phyloP scores from a whole-genome alignment of 2,888 invertebrate species.

The Leucophora obtusa region DNA sequence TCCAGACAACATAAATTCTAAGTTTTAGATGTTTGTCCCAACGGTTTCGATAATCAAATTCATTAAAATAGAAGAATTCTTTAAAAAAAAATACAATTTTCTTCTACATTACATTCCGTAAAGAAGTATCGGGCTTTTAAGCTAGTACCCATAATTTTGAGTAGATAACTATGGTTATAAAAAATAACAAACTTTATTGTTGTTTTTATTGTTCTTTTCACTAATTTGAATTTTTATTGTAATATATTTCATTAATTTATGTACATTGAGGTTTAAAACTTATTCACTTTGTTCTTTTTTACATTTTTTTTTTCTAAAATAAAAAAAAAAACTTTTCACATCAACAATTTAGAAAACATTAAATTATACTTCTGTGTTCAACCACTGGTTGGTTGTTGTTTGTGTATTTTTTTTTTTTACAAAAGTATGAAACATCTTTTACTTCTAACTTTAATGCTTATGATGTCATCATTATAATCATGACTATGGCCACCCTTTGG shows the following conservation, averaged over 20 bases:
- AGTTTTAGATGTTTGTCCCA: no score
- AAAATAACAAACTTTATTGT: neutral
- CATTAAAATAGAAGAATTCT: no score
- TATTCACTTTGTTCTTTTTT: conserved; percentile 21
- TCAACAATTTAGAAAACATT: conserved; percentile 61
- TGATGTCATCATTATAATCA: conserved; percentile 54
- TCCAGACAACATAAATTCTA: no score
- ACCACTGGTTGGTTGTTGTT: conserved; percentile 14
- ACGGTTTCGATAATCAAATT: no score
- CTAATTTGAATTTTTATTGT: neutral
- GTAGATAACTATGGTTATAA: neutral
- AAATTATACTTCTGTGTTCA: conserved; percentile 61
- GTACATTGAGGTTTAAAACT: conserved; percentile 25
- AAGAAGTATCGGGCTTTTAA: no score
- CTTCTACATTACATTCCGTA: no score
- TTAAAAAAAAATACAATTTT: no score
- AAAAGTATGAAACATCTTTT: conserved; percentile 33
- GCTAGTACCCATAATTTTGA: no score
- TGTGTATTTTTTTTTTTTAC: conserved; percentile 28
- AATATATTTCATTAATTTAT: conserved; percentile 24
- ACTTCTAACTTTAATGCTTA: conserved; percentile 23
- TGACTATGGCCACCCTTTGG: conserved; percentile 34
- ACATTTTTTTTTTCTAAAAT: conserved; percentile 18
- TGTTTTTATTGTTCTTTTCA: neutral
- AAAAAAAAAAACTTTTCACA: conserved; percentile 61